Evolutionary conservation across 2,113 vertebrate genomes (phyloP).

Genomic region (Vimba vimba): DNA sequence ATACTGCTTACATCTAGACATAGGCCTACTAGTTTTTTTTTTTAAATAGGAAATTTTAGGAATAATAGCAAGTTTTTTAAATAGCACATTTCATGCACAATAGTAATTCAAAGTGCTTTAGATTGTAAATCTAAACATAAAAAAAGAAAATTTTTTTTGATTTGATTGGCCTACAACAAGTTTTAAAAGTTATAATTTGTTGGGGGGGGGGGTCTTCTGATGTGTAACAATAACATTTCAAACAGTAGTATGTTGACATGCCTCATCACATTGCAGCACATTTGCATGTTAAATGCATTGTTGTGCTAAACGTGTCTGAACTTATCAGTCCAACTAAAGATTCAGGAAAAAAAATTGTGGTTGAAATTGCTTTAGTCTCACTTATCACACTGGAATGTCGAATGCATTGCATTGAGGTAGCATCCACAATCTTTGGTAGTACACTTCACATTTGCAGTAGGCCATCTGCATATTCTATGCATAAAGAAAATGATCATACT

Average conservation of each 20-base stretch:
- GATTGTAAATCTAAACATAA: too few relatives aligned
- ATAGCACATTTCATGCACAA: too few relatives aligned
- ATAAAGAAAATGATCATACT: neutral
- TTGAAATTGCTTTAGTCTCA: neutral
- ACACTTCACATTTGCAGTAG: neutral
- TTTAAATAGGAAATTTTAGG: too few relatives aligned
- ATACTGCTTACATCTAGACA: too few relatives aligned
- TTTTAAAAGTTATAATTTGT: too few relatives aligned
- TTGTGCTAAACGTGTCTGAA: neutral
- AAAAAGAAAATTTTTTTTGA: too few relatives aligned
- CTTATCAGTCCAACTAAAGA: neutral
- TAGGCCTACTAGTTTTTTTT: too few relatives aligned
- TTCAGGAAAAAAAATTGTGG: neutral
- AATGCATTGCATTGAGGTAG: neutral
- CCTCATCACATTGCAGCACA: neutral
- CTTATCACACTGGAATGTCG: neutral
- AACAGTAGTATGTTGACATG: neutral
- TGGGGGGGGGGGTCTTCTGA: too few relatives aligned
- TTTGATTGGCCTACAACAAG: too few relatives aligned
- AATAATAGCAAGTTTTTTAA: too few relatives aligned
- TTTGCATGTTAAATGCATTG: neutral
- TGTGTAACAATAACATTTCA: neutral
- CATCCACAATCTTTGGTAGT: neutral
- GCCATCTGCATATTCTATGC: neutral
- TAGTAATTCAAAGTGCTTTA: too few relatives aligned